Evolutionary conservation across 1,140 invertebrate genomes (phyloP).

Genomic region (Amphibalanus amphitrite): DNA sequence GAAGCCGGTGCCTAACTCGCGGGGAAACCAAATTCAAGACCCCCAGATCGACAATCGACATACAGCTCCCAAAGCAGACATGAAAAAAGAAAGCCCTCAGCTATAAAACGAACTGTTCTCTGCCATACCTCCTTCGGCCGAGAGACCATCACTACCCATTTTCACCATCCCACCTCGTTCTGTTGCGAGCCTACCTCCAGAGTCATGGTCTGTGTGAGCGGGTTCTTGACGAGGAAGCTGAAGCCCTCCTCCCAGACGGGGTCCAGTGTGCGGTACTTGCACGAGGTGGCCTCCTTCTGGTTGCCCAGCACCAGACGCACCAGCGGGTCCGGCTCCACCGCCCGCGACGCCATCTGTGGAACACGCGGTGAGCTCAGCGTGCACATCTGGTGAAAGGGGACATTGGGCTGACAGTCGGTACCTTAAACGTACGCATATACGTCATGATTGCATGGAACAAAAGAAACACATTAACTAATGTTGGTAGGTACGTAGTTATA

Average conservation of each 20-base stretch:
- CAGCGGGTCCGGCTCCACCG: constrained; percentile 18
- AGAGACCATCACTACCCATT: background rate
- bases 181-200: constrained; percentile 37
- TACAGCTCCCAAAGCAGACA: too few relatives aligned
- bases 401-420: too few relatives aligned
- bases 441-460: too few relatives aligned
- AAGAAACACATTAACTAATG: too few relatives aligned
- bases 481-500: too few relatives aligned
- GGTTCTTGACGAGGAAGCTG: constrained; percentile 75
- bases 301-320: constrained; percentile 18
- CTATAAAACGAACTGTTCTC: background rate
- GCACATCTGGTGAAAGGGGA: too few relatives aligned
- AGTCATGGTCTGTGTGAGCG: constrained; percentile 62
- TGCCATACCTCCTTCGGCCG: background rate
- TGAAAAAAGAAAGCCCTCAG: background rate
- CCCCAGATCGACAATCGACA: too few relatives aligned
- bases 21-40: too few relatives aligned
- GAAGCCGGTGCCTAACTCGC: too few relatives aligned
- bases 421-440: too few relatives aligned
- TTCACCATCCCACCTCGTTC: background rate
- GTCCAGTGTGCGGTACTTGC: constrained; percentile 26
- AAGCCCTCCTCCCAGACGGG: constrained; percentile 53
- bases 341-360: background rate
- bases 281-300: constrained; percentile 12
- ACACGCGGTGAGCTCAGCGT: background rate